Evolutionary conservation across 2,888 invertebrate species (phyloP), one percentile per base, ranked within the genome.

Genomic region (Troides aeacus): DNA sequence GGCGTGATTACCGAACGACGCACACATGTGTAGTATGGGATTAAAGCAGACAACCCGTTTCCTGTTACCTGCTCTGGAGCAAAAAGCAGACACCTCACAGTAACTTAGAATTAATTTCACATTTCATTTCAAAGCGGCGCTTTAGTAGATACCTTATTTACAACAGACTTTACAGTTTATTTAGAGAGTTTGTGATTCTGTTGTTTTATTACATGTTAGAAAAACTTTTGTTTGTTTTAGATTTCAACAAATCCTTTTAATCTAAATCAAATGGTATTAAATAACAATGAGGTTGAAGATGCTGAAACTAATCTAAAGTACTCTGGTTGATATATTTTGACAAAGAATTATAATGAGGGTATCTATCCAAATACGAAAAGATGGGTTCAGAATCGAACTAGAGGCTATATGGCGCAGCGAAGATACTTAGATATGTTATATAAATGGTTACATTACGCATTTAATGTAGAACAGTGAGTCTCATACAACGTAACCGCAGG

Each of bases 21-120:
- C 77, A 76, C 77, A 74, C 75, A 65, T 84, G 83, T 76, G 72
- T 81, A 75, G 72, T 79, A 78, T 81, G 84, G 86, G 90, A 90
- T 90, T 89, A 90, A 86, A 85, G 85, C 88, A 84, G 85, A 84
- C 89, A 90, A 90, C 91, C 88, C 88, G 90, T 91, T 91, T 90
- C 90, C 89, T 90, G 89, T 90, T 90, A 91, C 91, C 90, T 90
- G 90, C 84, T 85, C 83, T 76, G 80, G 80, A 85, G 88, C 85
- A 89, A 90, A 91, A 90, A 90, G 83, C 80, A 82, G 78, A 82
- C 84, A 79, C 81, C 79, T 75, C 82, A 79, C 78, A 79, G 87
- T 89, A 86, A 90, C 89, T 88, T 86, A 84, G 84, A 89, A 89
- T 90, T 90, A 89, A 91, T 88, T 85, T 85, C 80, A 87, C 85